Evolutionary conservation across 2,888 invertebrate genomes (phyloP).

Genomic region (Brachypalpus laphriformis): DNA sequence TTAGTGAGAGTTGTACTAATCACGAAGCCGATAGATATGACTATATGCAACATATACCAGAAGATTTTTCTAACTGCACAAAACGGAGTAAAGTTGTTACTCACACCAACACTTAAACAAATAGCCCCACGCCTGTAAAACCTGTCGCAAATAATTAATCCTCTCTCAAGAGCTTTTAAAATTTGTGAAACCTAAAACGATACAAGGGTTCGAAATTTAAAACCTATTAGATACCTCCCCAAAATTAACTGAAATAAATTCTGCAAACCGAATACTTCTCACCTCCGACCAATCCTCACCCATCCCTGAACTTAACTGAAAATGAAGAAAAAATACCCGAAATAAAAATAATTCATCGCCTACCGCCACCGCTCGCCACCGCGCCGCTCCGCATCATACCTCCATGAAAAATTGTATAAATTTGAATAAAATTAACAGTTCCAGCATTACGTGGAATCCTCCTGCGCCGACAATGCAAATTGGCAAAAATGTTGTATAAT

Average conservation of each 20-base stretch:
- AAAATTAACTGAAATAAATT: conserved; percentile 18
- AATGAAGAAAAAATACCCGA: conserved; percentile 17
- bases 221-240: conserved; percentile 3
- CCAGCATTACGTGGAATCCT: conserved; percentile 16
- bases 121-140: neutral
- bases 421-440: conserved; percentile 67
- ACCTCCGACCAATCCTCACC: neutral
- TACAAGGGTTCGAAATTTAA: conserved; percentile 10
- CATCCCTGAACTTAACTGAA: neutral
- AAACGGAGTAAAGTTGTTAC: neutral
- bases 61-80: too few relatives aligned
- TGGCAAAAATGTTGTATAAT: conserved; percentile 70
- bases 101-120: neutral
- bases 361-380: neutral
- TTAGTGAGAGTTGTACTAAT: too few relatives aligned
- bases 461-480: conserved; percentile 52
- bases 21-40: too few relatives aligned
- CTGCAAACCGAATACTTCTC: neutral
- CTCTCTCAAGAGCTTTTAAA: neutral
- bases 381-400: neutral
- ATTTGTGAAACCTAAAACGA: neutral
- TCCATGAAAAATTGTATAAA: conserved; percentile 55
- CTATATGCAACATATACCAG: too few relatives aligned
- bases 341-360: conserved; percentile 21
- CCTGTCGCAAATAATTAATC: neutral